phyloP scores from a whole-genome alignment of 2,797 vertebrate genomes.

The Alexandromys oeconomus region DNA sequence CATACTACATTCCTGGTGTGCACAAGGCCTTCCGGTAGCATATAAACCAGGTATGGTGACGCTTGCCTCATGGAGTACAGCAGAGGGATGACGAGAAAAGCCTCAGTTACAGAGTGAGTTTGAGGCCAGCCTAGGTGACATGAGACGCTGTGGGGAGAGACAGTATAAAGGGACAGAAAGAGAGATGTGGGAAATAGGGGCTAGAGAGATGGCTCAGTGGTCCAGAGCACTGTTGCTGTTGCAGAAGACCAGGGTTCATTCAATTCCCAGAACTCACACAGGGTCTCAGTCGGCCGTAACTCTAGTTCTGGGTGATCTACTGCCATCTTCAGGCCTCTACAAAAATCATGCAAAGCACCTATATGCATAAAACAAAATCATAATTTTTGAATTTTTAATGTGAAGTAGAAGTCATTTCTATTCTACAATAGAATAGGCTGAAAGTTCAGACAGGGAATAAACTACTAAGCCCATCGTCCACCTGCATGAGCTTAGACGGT shows the following conservation, averaged over 20 bases:
- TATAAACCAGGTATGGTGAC: neutral
- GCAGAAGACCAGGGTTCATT: neutral
- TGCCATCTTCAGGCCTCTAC: neutral
- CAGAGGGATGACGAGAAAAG: neutral
- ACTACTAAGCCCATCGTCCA: neutral
- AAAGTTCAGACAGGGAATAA: neutral
- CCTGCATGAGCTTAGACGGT: neutral
- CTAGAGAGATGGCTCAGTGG: neutral
- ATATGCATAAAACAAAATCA: neutral
- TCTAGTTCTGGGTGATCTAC: neutral
- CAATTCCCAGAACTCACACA: neutral
- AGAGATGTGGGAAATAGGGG: neutral
- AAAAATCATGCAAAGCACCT: neutral
- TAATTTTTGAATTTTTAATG: neutral
- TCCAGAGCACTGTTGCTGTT: neutral
- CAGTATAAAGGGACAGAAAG: neutral
- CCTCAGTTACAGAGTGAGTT: neutral
- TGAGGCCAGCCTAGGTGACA: neutral
- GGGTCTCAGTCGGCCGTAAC: neutral
- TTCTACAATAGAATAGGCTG: neutral
- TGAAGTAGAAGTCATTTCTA: neutral
- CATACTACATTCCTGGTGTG: neutral
- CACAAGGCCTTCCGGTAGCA: neutral
- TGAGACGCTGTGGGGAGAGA: neutral
- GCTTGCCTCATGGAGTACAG: neutral